A percentile compares a stretch with the other conserved stretches of the same genome.
phyloP scores from a whole-genome alignment of 2,113 vertebrate species.

The Sylvia atricapilla region DNA sequence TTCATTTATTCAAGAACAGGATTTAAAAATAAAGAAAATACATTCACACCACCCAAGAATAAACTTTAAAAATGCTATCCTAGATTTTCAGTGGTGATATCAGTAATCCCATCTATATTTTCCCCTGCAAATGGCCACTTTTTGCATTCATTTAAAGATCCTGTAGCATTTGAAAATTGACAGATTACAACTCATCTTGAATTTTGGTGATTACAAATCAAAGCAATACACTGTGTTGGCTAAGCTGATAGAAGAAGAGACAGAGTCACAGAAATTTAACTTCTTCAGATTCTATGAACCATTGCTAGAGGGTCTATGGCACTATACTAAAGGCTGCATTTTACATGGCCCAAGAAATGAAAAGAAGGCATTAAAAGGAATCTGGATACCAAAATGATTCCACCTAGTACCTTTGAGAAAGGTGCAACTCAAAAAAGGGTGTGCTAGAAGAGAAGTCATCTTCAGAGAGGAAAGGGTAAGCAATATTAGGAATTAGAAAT shows the following conservation, averaged over 20 bases:
- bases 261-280: neutral
- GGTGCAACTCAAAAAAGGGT: neutral
- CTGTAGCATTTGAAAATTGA: neutral
- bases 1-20: neutral
- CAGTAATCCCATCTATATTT: neutral
- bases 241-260: neutral
- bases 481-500: neutral
- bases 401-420: neutral
- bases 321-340: neutral
- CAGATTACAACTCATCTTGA: neutral
- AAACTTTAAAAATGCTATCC: constrained; percentile 1
- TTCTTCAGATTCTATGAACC: neutral
- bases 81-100: neutral
- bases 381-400: neutral
- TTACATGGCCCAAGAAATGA: neutral
- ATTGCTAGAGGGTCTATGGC: neutral
- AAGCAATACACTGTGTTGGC: neutral
- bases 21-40: neutral
- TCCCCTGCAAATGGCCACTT: neutral
- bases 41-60: neutral
- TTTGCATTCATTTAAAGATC: neutral
- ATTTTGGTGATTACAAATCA: neutral
- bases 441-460: neutral
- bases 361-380: neutral
- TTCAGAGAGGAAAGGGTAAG: neutral